Evolutionary conservation across 2,888 invertebrate genomes (phyloP), one percentile per base, ranked within the genome.

Genomic region (Caenorhabditis sp.): DNA sequence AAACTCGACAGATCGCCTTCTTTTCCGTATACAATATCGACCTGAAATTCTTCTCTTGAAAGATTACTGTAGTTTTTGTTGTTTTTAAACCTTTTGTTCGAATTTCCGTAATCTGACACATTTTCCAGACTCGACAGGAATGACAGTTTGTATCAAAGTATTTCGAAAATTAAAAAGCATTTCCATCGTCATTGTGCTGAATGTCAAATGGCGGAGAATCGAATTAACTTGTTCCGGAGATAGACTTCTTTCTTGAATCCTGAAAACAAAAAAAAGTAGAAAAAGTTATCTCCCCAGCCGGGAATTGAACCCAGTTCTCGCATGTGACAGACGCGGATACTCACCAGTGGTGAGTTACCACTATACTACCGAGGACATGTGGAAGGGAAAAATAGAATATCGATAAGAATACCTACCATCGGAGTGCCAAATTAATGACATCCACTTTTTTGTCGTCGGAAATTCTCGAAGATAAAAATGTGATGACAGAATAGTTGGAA

Each of bases 281-380:
- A 70, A 70, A 70, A 66, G 66, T 62, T 67, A 71, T 76, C 76
- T 76, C 76, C 71, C 76, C 71, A 73, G 80, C 76, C 76, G 77
- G 76, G 78, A 77, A 77, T 78, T 76, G 80, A 78, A 78, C 75
- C 73, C 75, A 71, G 72, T 71, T 76, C 76, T 77, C 77, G 75
- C 75, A 79, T 77, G 77, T 79, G 77, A 79, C 78, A 79, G 81
- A 71, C 79, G 75, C 76, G 76, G 71, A 78, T 77, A 79, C 77
- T 78, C 66, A 77, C 77, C 76, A 76, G n/a, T n/a, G n/a, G n/a
- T n/a, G n/a, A n/a, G n/a, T n/a, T n/a, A n/a, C n/a, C 31, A 31
- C 31, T 31, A 31, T 31, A 31, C 31, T 31, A 31, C 31, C 31
- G 31, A 31, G 31, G 31, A 31, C 31, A 31, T 10, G 10, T 31